Conservation (phyloP, 1,140 invertebrate genomes). For the Drosophila nebulosa region DNA sequence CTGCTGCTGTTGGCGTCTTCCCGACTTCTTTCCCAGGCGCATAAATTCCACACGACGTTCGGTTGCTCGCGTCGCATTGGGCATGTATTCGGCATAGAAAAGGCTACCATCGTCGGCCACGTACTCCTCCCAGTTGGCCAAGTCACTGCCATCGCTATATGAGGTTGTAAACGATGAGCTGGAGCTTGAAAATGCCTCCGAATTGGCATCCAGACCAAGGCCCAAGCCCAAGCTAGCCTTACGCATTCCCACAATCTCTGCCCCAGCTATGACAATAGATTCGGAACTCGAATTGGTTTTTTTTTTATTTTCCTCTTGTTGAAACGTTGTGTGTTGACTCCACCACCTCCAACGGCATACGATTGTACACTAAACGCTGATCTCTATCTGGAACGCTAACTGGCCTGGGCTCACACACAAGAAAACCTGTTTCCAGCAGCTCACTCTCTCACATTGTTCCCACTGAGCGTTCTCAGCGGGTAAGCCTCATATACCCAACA, state of each 20-base stretch:
- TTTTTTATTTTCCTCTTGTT: too few species aligned
- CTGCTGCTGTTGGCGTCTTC: conserved; percentile 54
- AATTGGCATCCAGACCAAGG: conserved; percentile 34
- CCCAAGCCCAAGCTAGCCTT: conserved; percentile 50
- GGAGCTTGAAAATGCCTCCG: conserved; percentile 68
- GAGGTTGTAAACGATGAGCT: conserved; percentile 66
- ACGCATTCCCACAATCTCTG: conserved; percentile 50
- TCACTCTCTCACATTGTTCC: neutral
- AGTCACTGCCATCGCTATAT: conserved; percentile 73
- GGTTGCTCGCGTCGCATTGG: conserved; percentile 24
- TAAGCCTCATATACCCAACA: neutral
- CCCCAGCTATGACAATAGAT: neutral
- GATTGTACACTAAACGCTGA: neutral
- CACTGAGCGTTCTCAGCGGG: neutral
- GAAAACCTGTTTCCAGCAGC: neutral
- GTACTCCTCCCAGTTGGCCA: conserved; percentile 79
- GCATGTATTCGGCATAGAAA: conserved; percentile 74
- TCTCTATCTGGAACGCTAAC: neutral
- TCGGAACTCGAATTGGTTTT: neutral
- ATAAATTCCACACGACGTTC: conserved; percentile 66
- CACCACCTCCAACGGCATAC: neutral
- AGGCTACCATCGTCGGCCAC: conserved; percentile 70
- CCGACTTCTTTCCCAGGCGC: conserved; percentile 72
- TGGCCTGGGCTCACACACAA: neutral
- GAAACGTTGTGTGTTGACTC: neutral